These are phyloP conservation scores for Pollenia griseotomentosa DNA, from an alignment of 2,888 invertebrate species.

Conservation along the genomic window DNA sequence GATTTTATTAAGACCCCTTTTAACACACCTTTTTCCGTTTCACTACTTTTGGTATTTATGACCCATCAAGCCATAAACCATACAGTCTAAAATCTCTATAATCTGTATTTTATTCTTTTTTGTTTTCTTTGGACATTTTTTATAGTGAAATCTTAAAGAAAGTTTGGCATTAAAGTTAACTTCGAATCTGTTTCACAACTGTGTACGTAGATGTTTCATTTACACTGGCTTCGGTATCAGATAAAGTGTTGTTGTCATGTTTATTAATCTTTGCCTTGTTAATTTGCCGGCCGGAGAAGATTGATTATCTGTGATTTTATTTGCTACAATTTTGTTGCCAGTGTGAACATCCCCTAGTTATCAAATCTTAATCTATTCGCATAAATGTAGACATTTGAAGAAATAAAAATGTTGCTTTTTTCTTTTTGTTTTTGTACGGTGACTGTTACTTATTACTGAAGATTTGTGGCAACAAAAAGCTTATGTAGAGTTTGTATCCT, in stretches of 20 bases:
- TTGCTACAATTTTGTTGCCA: slow-evolving; percentile 17
- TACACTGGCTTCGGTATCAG: slow-evolving; percentile 10
- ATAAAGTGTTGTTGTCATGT: neutral
- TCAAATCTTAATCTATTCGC: slow-evolving; percentile 71
- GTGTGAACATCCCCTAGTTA: slow-evolving; percentile 60
- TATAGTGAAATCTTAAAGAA: slow-evolving; percentile 25
- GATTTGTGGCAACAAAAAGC: slow-evolving; percentile 64
- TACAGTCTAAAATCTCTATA: slow-evolving; percentile 61
- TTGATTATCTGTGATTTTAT: neutral
- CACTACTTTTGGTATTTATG: slow-evolving; percentile 73
- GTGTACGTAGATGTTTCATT: neutral
- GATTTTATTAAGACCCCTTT: slow-evolving; percentile 41
- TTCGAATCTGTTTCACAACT: slow-evolving; percentile 17
- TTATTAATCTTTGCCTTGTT: slow-evolving; percentile 9
- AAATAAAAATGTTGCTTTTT: slow-evolving; percentile 55
- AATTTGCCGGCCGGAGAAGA: neutral
- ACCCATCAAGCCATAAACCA: slow-evolving; percentile 66
- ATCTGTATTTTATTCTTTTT: slow-evolving; percentile 42
- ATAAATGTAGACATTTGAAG: slow-evolving; percentile 70
- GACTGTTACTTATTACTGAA: slow-evolving; percentile 41
- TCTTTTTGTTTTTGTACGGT: slow-evolving; percentile 22
- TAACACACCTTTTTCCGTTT: slow-evolving; percentile 70
- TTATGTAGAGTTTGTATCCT: slow-evolving; percentile 35
- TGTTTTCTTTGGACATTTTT: slow-evolving; percentile 3
- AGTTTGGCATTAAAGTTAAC: slow-evolving; percentile 40